phyloP scores from a whole-genome alignment of 2,797 vertebrate species.

The Mormyrus proboscirostris region DNA sequence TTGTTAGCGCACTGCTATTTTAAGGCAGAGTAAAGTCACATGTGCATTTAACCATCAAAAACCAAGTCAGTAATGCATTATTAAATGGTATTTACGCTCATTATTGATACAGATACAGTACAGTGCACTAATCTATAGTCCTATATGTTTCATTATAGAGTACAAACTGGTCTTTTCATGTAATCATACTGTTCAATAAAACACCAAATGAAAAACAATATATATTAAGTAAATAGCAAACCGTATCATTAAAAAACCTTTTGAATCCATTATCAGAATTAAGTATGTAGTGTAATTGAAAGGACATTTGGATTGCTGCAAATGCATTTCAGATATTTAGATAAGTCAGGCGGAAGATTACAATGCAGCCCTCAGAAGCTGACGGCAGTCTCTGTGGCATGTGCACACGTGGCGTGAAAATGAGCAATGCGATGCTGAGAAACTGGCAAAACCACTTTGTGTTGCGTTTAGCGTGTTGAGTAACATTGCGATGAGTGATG shows the following conservation, averaged over 20 bases:
- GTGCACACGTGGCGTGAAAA: no score
- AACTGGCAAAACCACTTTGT: no score
- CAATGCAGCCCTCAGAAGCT: background rate
- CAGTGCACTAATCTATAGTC: background rate
- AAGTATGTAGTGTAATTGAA: background rate
- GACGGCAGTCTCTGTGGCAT: no score
- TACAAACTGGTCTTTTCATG: background rate
- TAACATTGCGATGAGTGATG: background rate
- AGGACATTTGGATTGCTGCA: background rate
- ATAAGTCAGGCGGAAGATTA: background rate
- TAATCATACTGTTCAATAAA: background rate
- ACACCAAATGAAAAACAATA: background rate
- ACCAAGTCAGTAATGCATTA: background rate
- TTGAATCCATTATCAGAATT: background rate
- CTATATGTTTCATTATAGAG: background rate
- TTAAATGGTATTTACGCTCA: background rate
- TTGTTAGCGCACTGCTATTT: background rate
- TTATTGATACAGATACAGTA: background rate
- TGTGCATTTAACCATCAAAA: background rate
- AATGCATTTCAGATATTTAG: background rate
- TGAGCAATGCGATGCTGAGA: no score
- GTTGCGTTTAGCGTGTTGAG: background rate
- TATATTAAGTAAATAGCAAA: background rate
- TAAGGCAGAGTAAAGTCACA: background rate
- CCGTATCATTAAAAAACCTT: background rate